These are phyloP conservation scores for Mimas tiliae DNA, from an alignment of 2,888 invertebrate species.

Conservation along the genomic window DNA sequence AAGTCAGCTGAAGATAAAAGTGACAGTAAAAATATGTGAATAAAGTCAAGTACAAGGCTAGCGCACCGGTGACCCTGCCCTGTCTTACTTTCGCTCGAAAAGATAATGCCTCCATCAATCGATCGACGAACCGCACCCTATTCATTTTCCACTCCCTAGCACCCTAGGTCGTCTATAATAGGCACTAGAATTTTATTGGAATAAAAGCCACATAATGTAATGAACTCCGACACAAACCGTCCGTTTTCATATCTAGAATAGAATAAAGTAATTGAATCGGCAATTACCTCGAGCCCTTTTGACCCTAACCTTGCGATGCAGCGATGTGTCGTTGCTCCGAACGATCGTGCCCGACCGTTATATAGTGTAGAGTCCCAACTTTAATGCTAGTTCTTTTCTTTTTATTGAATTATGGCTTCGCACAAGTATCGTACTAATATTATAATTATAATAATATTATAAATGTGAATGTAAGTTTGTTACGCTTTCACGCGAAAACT, in stretches of 20 bases:
- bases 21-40: background rate
- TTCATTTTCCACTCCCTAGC: slow-evolving; percentile 18
- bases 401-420: too few species aligned
- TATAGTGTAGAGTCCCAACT: slow-evolving; percentile 24
- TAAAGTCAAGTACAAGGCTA: slow-evolving; percentile 19
- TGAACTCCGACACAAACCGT: background rate
- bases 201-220: slow-evolving; percentile 15
- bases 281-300: slow-evolving; percentile 58
- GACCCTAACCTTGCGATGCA: slow-evolving; percentile 73
- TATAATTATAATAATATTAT: too few species aligned
- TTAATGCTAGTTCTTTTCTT: too few species aligned
- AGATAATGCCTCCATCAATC: slow-evolving; percentile 18
- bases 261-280: slow-evolving; percentile 45
- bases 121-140: slow-evolving; percentile 22
- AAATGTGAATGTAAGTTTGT: too few species aligned
- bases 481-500: too few species aligned
- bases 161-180: slow-evolving; percentile 23
- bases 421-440: too few species aligned
- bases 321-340: slow-evolving; percentile 64
- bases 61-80: slow-evolving; percentile 10
- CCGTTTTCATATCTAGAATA: slow-evolving; percentile 17
- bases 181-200: slow-evolving; percentile 9
- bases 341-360: slow-evolving; percentile 26
- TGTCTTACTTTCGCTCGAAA: slow-evolving; percentile 19
- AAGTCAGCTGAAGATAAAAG: background rate